Base-by-base conservation (phyloP, 2,797 vertebrate species). In the Crocodylus rhombifer region DNA sequence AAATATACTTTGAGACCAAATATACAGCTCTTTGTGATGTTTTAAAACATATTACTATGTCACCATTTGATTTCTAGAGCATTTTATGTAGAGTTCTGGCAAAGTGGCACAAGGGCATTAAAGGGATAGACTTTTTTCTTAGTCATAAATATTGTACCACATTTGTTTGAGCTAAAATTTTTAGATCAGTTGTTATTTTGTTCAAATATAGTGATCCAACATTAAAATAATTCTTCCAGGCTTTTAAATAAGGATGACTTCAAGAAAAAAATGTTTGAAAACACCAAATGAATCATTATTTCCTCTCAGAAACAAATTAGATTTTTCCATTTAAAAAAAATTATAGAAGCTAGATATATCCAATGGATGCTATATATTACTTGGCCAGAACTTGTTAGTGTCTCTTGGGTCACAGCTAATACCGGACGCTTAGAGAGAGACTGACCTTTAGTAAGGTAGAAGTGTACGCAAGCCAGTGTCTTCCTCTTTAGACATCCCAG, bases 231-330 rank as follows among this genome's bases (percentile, higher is more conserved):
- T 79, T 79, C 23, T 42, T 63, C 33, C 42, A 77, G 69, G 1
- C 14, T 58, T 86, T 90, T 90, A 87, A 94, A n/a, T 82, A 90
- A 1, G 36, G 30, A 76, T 74, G 78, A 86, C 18, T 90, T 88
- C 61, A 91, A 60, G 26, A 73, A 73, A 71, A 82, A 85, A 90
- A 71, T 58, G 65, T 90, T 84, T 94, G 79, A 89, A 84, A 95
- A 86, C 73, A 82, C 2, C 74, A 65, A 23, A 63, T 86, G 62
- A 93, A 86, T 89, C 84, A 80, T 73, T 80, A 84, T 86, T 81
- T 84, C 93, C 18, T 89, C 62, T 23, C 69, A 69, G 64, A 51
- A 91, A 25, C 16, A 76, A 67, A 67, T 21, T 5, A 23, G 61
- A 11, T 20, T 64, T 88, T 89, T 89, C 71, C 11, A 28, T 30